Evolutionary conservation across 1,140 invertebrate species (phyloP).

Genomic region (Solenopsis invicta): DNA sequence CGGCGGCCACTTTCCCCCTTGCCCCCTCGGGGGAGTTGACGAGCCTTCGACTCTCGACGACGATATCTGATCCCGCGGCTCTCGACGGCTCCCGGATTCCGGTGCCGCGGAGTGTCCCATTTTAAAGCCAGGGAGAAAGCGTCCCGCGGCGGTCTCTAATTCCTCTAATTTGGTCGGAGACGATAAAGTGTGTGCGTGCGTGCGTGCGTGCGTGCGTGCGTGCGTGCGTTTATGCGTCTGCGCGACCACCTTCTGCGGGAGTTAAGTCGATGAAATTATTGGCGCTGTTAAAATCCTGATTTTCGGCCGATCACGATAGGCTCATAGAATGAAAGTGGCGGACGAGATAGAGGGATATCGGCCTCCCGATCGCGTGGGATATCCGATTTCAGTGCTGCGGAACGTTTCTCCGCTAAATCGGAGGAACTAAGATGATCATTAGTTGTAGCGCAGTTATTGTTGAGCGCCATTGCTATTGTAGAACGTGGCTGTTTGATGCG

Average conservation of each 20-base stretch:
- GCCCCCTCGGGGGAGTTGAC: constrained; percentile 58
- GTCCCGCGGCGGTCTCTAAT: constrained; percentile 72
- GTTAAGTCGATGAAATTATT: constrained; percentile 59
- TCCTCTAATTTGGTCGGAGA: constrained; percentile 63
- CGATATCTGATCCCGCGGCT: constrained; percentile 76
- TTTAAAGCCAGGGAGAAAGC: not conserved
- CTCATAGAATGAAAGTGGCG: constrained; percentile 15
- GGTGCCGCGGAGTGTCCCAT: constrained; percentile 10
- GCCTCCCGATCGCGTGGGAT: constrained; percentile 26
- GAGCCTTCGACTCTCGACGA: constrained; percentile 63
- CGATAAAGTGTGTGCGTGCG: constrained; percentile 23
- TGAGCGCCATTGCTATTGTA: not conserved
- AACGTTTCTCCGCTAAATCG: not conserved
- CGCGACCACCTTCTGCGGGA: constrained; percentile 24
- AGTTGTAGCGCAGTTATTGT: constrained; percentile 20
- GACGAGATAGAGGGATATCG: constrained; percentile 24
- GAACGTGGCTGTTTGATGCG: not conserved
- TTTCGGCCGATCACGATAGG: constrained; percentile 24
- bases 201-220: not conserved
- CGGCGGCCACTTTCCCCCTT: constrained; percentile 22
- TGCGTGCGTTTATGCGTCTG: not conserved
- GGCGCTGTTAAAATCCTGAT: constrained; percentile 48
- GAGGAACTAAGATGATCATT: not conserved
- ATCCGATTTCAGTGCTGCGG: constrained; percentile 31
- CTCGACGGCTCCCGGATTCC: constrained; percentile 77